Evolutionary conservation across 2,888 invertebrate species (phyloP), one percentile per base, ranked within the genome.

Genomic region (Drosophila affinis): DNA sequence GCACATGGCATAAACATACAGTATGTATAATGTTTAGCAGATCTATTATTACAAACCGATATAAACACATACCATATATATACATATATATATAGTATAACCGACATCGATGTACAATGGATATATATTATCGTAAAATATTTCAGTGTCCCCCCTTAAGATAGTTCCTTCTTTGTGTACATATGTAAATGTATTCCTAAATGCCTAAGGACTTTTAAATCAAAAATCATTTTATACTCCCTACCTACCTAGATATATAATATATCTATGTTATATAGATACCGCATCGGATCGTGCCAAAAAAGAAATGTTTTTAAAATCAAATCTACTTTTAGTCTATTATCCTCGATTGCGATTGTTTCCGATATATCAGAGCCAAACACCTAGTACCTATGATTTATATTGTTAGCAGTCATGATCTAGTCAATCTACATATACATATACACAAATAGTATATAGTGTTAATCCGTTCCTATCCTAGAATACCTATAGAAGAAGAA

Each of bases 151-250:
- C 39, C 60, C 63, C 65, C 24, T 70, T 70, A 58, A 46, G 29
- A 46, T 67, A 67, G 72, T 72, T 67, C 72, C 72, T 74, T 27
- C 45, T 69, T 54, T 59, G 3, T 72, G 72, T 72, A 72, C 54
- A 72, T 72, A 72, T 72, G 72, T 72, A 72, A 72, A 72, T 74
- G 75, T 55, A 72, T 59, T 67, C 46, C 51, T 58, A 67, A 52
- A 18, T 29, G 71, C 71, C 39, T 70, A 64, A 64, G 48, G 63
- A 64, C 64, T 87, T 81, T 72, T 64, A 84, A 78, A 81, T 81
- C 67, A 61, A 63, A 63, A 74, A 70, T 72, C 67, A 55, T 80
- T 86, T 86, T 82, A 79, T 51, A 69, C 48, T 69, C 70, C 57
- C 49, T 69, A 62, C 21, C 62, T 18, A 10, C 32, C 32, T 32